Percentiles rank a stretch among this genome's conserved stretches.
Evolutionary conservation across 2,113 vertebrate species (phyloP).

Genomic region (Progne subis): DNA sequence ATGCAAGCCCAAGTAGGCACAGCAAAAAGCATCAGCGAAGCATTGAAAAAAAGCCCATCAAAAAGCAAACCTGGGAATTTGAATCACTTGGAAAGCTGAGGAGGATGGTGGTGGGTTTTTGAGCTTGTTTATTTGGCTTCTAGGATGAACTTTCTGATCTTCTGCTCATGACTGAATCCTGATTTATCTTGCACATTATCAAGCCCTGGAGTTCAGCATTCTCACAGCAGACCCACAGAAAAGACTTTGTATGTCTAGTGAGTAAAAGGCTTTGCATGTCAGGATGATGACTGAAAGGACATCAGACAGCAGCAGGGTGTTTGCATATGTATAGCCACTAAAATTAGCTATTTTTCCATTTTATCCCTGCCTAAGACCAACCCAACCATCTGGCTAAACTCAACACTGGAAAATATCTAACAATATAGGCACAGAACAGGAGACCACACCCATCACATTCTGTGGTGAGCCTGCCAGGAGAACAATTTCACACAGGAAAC

Average conservation of each 20-base stretch:
- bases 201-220: background rate
- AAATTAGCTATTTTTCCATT: background rate
- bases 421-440: background rate
- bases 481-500: background rate
- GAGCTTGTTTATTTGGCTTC: background rate
- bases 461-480: background rate
- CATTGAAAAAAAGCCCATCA: background rate
- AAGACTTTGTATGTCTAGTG: background rate
- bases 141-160: background rate
- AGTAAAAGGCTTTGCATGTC: background rate
- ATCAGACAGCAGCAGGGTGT: background rate
- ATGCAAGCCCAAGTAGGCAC: background rate
- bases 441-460: background rate
- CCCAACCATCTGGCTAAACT: background rate
- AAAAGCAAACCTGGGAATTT: background rate
- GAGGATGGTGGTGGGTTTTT: background rate
- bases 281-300: background rate
- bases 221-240: background rate
- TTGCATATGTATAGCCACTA: background rate
- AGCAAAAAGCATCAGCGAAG: background rate
- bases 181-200: background rate
- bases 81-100: background rate
- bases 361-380: background rate
- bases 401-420: background rate
- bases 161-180: background rate